A percentile compares a stretch with the other conserved stretches of the same genome.
phyloP scores from a whole-genome alignment of 2,888 invertebrate genomes.

The Drosophila anomalata region DNA sequence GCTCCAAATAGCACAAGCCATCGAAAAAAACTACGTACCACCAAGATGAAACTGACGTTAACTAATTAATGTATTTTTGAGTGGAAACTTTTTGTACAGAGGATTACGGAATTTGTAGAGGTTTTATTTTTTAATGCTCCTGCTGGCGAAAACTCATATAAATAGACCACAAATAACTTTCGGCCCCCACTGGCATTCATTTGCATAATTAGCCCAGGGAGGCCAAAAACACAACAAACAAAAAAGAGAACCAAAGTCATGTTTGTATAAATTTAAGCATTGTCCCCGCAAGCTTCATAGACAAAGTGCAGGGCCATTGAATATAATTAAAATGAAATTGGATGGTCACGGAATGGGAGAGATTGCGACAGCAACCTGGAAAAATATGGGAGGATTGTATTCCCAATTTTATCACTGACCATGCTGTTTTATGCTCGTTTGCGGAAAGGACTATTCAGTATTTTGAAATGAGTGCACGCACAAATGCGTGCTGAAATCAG shows the following conservation, averaged over 20 bases:
- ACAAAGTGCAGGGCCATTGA: slow-evolving; percentile 32
- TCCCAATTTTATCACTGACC: slow-evolving; percentile 6
- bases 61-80: slow-evolving; percentile 56
- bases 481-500: slow-evolving; percentile 65
- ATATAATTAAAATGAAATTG: slow-evolving; percentile 58
- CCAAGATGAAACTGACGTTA: slow-evolving; percentile 21
- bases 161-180: slow-evolving; percentile 46
- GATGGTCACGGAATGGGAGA: slow-evolving; percentile 1
- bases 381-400: neutral
- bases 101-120: slow-evolving; percentile 34
- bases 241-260: slow-evolving; percentile 3
- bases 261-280: slow-evolving; percentile 45
- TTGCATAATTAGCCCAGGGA: slow-evolving; percentile 62
- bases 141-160: slow-evolving; percentile 25
- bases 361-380: neutral
- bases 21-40: slow-evolving; percentile 5
- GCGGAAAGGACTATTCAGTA: slow-evolving; percentile 7
- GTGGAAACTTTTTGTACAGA: slow-evolving; percentile 9
- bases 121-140: slow-evolving; percentile 10
- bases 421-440: slow-evolving; percentile 4
- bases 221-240: slow-evolving; percentile 23
- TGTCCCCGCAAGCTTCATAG: slow-evolving; percentile 37
- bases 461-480: slow-evolving; percentile 49
- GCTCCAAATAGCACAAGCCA: slow-evolving; percentile 20
- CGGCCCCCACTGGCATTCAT: slow-evolving; percentile 37